Conservation (phyloP, 1,140 invertebrate species). For the Drosophila pandora region DNA sequence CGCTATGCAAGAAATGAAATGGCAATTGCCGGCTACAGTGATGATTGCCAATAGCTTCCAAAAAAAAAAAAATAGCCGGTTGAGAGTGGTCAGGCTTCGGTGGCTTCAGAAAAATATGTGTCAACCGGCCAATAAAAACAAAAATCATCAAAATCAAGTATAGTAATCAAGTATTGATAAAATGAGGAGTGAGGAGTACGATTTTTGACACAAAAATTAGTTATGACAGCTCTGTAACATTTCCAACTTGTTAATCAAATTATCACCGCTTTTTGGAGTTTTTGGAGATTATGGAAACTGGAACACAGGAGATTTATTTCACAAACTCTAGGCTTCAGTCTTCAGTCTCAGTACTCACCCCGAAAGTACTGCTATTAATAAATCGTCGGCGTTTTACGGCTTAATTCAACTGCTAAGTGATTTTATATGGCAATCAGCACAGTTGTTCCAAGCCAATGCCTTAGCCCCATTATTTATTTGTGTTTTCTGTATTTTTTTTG, state of each 20-base stretch:
- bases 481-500: slow-evolving; percentile 5
- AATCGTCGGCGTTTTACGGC: slow-evolving; percentile 26
- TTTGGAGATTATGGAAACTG: neutral
- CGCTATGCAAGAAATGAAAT: slow-evolving; percentile 46
- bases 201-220: no score
- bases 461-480: slow-evolving; percentile 14
- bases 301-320: neutral
- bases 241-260: neutral
- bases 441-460: slow-evolving; percentile 35
- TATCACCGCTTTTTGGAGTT: no score
- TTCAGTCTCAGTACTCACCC: no score
- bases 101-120: slow-evolving; percentile 33
- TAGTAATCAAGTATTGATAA: neutral
- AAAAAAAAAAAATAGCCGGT: neutral
- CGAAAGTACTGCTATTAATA: slow-evolving; percentile 17
- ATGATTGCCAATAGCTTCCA: slow-evolving; percentile 53
- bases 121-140: slow-evolving; percentile 35
- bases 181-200: no score
- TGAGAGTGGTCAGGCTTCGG: slow-evolving; percentile 39
- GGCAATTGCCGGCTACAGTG: slow-evolving; percentile 14
- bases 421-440: slow-evolving; percentile 43
- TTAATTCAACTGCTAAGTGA: slow-evolving; percentile 36
- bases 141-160: neutral
- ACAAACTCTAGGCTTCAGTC: no score
- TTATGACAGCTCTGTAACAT: no score